A percentile compares a stretch with the other conserved stretches of the same genome.
These are phyloP conservation scores for Pimpla rufipes DNA, from an alignment of 2,888 invertebrate genomes.

Conservation along the genomic window DNA sequence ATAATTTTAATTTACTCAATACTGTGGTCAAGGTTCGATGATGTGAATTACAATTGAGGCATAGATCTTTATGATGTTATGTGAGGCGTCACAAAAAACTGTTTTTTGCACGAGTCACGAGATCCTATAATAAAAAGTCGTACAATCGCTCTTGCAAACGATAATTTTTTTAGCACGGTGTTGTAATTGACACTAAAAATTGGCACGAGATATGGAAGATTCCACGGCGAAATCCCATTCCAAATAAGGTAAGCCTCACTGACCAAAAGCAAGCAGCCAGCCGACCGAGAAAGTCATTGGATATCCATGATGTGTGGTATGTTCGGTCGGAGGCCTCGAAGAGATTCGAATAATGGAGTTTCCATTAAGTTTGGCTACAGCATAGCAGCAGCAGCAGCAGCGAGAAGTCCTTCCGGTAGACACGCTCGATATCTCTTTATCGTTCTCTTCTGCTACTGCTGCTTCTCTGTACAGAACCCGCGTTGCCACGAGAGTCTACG, in stretches of 20 bases:
- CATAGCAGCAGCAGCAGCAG: slow-evolving; percentile 7
- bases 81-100: no score
- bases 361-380: slow-evolving; percentile 31
- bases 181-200: background rate
- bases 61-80: no score
- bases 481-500: slow-evolving; percentile 54
- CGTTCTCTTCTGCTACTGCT: slow-evolving; percentile 46
- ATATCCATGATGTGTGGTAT: slow-evolving; percentile 8
- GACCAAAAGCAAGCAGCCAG: slow-evolving; percentile 4
- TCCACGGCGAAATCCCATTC: background rate
- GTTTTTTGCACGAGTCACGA: no score
- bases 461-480: slow-evolving; percentile 40
- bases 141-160: background rate
- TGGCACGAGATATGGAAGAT: background rate
- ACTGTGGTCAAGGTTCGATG: no score
- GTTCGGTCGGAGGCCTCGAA: background rate
- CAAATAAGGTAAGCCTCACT: background rate
- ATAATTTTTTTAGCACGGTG: background rate
- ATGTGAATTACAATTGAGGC: no score
- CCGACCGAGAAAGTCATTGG: slow-evolving; percentile 6
- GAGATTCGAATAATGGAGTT: slow-evolving; percentile 20
- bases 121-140: no score
- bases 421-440: slow-evolving; percentile 68
- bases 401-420: slow-evolving; percentile 29
- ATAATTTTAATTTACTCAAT: no score